Evolutionary conservation across 2,113 vertebrate genomes (phyloP), one percentile per base, ranked within the genome.

Genomic region (Rhinopomastus cyanomelas): DNA sequence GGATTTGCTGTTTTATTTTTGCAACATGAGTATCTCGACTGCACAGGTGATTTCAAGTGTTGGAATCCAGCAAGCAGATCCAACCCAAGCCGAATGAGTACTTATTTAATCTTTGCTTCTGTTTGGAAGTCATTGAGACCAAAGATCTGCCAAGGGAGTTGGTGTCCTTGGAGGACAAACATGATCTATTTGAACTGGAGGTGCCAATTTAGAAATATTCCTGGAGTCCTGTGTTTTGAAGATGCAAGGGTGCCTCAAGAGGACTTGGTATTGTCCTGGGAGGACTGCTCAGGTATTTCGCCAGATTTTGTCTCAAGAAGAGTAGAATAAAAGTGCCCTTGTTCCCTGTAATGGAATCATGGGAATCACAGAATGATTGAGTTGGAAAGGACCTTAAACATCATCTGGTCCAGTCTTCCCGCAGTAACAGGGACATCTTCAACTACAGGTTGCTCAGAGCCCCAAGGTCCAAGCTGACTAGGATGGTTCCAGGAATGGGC

Each of bases 271-370:
- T 57, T 88, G 2, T 4, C 4, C 4, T 62, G 9, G 36, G 30
- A 59, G 0, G 9, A 37, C 7, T 48, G 6, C 44, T 75, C 25
- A 51, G 27, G 2, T 16, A 65, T 32, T 60, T 80, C 34, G 5
- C 16, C 6, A 18, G 8, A 72, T 19, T 57, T 11, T 27, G 16
- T 5, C 29, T 64, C 8, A 48, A 52, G 60, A 73, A 57, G 42
- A 0, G 3, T 1, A 16, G 3, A 37, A 2, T 11, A 25, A 71
- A 53, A 67, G 34, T 11, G 2, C 2, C 39, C 2, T 64, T 17
- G 49, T 22, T 2, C 23, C 23, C 18, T 59, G 5, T 4, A 12
- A n/a, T n/a, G n/a, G n/a, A n/a, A n/a, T n/a, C n/a, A n/a, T n/a
- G n/a, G n/a, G n/a, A n/a, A n/a, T n/a, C n/a, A n/a, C n/a, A n/a